Evolutionary conservation across 2,888 invertebrate genomes (phyloP).

Genomic region (Pomacea canaliculata): DNA sequence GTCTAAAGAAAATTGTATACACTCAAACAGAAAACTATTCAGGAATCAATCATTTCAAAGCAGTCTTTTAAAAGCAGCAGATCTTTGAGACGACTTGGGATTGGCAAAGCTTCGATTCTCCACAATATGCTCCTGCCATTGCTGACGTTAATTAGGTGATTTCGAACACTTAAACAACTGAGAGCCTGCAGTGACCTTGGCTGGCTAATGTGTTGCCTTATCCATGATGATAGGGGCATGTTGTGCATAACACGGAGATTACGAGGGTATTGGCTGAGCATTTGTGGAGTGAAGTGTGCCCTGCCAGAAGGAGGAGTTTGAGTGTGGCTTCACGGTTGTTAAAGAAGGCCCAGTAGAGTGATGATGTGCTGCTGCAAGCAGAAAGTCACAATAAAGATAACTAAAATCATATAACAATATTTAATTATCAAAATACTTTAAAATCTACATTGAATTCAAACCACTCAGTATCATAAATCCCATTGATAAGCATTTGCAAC

Average conservation of each 20-base stretch:
- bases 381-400: not conserved
- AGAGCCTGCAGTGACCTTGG: constrained; percentile 10
- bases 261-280: constrained; percentile 42
- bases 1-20: too few species aligned
- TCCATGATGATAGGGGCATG: constrained; percentile 27
- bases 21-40: not conserved
- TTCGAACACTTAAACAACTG: constrained; percentile 6
- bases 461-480: too few species aligned
- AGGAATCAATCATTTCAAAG: constrained; percentile 6
- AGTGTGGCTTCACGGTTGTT: constrained; percentile 42
- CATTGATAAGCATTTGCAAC: too few species aligned
- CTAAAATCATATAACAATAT: not conserved
- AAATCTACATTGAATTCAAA: too few species aligned
- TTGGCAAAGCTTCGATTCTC: constrained; percentile 1
- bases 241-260: constrained; percentile 49
- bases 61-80: constrained; percentile 13
- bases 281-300: constrained; percentile 33
- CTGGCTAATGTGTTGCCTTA: constrained; percentile 36
- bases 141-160: constrained; percentile 1
- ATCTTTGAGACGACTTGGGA: constrained; percentile 17
- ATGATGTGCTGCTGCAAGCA: constrained; percentile 41
- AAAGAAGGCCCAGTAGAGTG: constrained; percentile 55
- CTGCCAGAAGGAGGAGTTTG: constrained; percentile 40
- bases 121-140: constrained; percentile 6
- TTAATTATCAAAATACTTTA: too few species aligned